phyloP scores from a whole-genome alignment of 2,888 invertebrate species.

The Polymixis lichenea region DNA sequence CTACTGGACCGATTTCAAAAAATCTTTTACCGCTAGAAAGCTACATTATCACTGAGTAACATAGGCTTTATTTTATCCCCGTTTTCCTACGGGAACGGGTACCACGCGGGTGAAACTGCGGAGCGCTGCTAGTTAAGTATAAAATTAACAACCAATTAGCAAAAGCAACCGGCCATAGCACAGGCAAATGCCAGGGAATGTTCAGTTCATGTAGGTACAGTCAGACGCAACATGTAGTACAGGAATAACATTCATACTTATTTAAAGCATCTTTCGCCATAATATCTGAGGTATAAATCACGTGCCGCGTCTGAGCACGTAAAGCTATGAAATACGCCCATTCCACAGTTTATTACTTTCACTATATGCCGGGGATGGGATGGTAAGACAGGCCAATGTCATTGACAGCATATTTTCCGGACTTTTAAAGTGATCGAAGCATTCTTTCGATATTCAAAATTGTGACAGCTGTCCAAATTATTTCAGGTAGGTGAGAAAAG shows the following conservation, averaged over 20 bases:
- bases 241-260: constrained; percentile 35
- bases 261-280: constrained; percentile 44
- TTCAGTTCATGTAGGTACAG: not conserved
- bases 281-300: constrained; percentile 48
- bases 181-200: not conserved
- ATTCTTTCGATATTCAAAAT: not conserved
- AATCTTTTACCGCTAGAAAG: too few species aligned
- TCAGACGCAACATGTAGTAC: constrained; percentile 6
- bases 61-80: too few species aligned
- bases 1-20: too few species aligned
- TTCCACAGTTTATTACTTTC: constrained; percentile 35
- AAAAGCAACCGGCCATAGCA: not conserved
- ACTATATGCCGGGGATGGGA: constrained; percentile 7
- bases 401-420: constrained; percentile 4
- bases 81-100: too few species aligned
- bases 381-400: not conserved
- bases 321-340: constrained; percentile 43
- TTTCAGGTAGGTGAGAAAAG: not conserved
- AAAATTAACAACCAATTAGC: not conserved
- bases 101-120: too few species aligned
- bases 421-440: not conserved
- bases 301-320: constrained; percentile 36
- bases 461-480: not conserved
- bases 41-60: too few species aligned
- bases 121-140: too few species aligned